phyloP scores from a whole-genome alignment of 2,113 vertebrate species.

The Empidonax traillii region DNA sequence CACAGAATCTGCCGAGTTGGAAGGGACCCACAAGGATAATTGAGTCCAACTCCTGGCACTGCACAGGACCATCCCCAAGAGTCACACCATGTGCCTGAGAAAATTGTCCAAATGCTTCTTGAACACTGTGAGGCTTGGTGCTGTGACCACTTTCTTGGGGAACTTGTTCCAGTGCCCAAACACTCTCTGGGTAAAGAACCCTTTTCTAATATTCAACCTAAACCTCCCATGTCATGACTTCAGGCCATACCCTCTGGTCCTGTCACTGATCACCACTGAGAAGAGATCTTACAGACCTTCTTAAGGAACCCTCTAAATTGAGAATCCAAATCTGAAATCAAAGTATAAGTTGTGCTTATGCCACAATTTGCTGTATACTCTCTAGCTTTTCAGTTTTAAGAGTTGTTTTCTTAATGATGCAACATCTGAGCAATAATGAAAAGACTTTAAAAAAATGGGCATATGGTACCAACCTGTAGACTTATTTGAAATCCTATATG shows the following conservation, averaged over 20 bases:
- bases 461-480: background rate
- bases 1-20: background rate
- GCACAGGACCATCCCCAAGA: background rate
- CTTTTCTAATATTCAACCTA: background rate
- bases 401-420: background rate
- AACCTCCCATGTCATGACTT: background rate
- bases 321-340: background rate
- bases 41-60: background rate
- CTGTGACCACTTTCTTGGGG: background rate
- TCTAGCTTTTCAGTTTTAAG: background rate
- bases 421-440: background rate
- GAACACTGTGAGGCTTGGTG: background rate
- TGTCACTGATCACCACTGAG: background rate
- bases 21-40: background rate
- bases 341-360: background rate
- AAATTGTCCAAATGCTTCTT: background rate
- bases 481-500: background rate
- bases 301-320: background rate
- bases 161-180: background rate
- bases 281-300: background rate
- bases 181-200: background rate
- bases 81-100: background rate
- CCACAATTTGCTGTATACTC: background rate
- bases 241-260: background rate
- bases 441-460: background rate